phyloP scores from a whole-genome alignment of 2,113 vertebrate species.

The Arenaria interpres region DNA sequence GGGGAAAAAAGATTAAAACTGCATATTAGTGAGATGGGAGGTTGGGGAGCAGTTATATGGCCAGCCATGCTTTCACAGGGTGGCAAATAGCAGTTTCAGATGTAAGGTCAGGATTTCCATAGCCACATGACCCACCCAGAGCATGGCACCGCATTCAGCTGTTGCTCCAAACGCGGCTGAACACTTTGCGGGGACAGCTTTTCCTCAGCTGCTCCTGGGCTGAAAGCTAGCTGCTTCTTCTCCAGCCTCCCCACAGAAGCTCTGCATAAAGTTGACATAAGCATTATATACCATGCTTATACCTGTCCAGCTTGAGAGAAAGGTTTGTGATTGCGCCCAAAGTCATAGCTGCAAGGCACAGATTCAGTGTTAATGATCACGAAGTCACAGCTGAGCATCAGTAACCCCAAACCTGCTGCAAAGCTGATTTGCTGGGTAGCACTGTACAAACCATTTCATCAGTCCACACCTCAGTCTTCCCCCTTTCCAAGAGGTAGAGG shows the following conservation, averaged over 20 bases:
- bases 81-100: neutral
- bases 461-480: neutral
- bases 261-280: neutral
- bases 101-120: neutral
- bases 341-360: neutral
- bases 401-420: neutral
- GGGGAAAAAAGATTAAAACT: neutral
- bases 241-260: neutral
- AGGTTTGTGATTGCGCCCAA: neutral
- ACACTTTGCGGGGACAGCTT: neutral
- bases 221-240: neutral
- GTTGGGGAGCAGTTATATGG: neutral
- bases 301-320: neutral
- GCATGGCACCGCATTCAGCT: neutral
- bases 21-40: neutral
- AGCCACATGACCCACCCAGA: neutral
- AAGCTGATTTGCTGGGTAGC: neutral
- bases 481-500: neutral
- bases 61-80: neutral
- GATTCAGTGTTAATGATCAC: neutral
- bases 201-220: neutral
- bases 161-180: neutral
- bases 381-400: neutral
- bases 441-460: neutral
- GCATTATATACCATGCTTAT: neutral